Evolutionary conservation across 1,140 invertebrate species (phyloP).

Genomic region (Magallana angulata): DNA sequence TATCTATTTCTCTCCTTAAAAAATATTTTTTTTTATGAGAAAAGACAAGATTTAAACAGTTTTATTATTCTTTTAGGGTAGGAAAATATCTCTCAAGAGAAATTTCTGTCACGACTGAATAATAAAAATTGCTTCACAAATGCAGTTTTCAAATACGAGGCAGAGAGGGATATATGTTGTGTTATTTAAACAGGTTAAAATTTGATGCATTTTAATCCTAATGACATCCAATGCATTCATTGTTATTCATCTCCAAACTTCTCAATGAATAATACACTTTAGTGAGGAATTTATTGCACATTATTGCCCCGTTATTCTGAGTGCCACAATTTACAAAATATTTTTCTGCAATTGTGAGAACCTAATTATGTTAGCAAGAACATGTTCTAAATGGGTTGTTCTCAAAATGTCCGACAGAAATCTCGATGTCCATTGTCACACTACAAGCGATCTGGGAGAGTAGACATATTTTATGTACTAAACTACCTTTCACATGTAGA

Average conservation of each 20-base stretch:
- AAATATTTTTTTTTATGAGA: background rate
- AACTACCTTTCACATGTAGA: background rate
- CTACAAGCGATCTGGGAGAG: background rate
- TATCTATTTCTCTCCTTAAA: background rate
- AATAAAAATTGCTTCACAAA: background rate
- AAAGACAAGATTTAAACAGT: background rate
- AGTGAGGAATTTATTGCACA: background rate
- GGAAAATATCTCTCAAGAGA: background rate
- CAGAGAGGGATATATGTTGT: background rate
- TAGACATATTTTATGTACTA: background rate
- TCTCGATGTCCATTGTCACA: background rate
- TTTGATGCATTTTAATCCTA: no score
- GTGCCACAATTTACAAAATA: conserved; percentile 9
- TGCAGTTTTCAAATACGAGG: background rate
- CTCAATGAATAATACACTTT: background rate
- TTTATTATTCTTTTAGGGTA: conserved; percentile 7
- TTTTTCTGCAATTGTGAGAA: conserved; percentile 20
- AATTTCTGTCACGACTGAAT: background rate
- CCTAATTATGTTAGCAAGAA: conserved; percentile 11
- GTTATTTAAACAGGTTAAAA: background rate
- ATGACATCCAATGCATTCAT: no score
- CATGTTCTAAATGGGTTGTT: conserved; percentile 11
- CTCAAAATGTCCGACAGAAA: background rate
- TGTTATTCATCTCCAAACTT: background rate
- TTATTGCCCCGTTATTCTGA: background rate